Conservation (phyloP, 2,888 invertebrate species). For the Pachydiplax longipennis region DNA sequence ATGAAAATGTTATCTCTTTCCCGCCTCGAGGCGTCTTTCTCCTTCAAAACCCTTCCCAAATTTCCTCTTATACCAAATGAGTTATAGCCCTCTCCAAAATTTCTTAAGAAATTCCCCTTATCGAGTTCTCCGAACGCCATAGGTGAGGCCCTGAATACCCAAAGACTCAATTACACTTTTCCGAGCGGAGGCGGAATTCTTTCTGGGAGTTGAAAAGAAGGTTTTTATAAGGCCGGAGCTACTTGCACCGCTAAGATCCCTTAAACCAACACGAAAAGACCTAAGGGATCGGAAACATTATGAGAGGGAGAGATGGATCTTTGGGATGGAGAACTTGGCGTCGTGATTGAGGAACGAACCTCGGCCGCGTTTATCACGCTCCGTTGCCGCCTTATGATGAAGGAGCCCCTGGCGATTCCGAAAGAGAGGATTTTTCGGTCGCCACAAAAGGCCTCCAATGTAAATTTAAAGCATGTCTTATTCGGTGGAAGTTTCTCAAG, state of each 20-base stretch:
- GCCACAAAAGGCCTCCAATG: not conserved
- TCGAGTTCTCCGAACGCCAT: slow-evolving; percentile 15
- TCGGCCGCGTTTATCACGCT: slow-evolving; percentile 30
- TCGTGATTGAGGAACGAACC: slow-evolving; percentile 28
- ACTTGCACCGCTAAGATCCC: not conserved
- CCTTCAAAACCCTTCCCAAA: not conserved
- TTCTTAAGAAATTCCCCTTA: not conserved
- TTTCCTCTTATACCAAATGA: slow-evolving; percentile 17
- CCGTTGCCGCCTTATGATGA: slow-evolving; percentile 13
- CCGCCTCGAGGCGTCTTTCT: not conserved
- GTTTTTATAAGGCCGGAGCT: not conserved
- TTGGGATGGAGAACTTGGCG: not conserved
- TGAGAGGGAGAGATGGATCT: not conserved
- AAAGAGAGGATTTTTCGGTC: not conserved
- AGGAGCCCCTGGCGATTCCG: slow-evolving; percentile 21
- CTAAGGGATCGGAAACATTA: not conserved
- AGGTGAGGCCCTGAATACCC: slow-evolving; percentile 29
- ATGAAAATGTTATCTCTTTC: slow-evolving; percentile 40
- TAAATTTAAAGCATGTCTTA: slow-evolving; percentile 24
- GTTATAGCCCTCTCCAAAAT: slow-evolving; percentile 26
- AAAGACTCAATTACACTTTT: slow-evolving; percentile 36
- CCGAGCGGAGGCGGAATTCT: not conserved
- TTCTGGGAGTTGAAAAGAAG: not conserved
- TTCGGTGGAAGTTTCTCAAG: not conserved
- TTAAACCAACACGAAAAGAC: slow-evolving; percentile 19